These are phyloP conservation scores for Calliopum simillimum DNA, from an alignment of 2,888 invertebrate genomes.

Conservation along the genomic window DNA sequence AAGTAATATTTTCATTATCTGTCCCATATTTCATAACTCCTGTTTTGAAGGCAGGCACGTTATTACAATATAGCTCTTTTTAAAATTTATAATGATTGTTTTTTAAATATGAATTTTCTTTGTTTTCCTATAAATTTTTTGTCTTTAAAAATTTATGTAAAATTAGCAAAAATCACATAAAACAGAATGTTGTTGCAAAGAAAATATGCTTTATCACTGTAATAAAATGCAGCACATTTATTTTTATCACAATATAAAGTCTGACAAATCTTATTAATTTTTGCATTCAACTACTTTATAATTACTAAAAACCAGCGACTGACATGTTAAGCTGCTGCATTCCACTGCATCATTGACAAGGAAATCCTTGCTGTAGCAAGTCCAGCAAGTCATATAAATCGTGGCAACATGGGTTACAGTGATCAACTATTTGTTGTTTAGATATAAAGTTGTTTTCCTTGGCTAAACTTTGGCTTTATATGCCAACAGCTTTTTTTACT, in stretches of 20 bases:
- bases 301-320: background rate
- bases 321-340: background rate
- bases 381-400: background rate
- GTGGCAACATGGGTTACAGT: background rate
- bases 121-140: background rate
- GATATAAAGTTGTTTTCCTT: conserved; percentile 43
- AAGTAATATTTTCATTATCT: too few species aligned
- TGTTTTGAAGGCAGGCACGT: too few species aligned
- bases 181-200: too few species aligned
- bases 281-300: background rate
- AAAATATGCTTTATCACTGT: too few species aligned
- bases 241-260: too few species aligned
- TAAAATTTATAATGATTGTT: too few species aligned
- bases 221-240: too few species aligned
- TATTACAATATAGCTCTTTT: too few species aligned
- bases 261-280: too few species aligned
- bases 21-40: too few species aligned
- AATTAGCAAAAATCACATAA: too few species aligned
- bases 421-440: background rate
- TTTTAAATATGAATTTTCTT: too few species aligned
- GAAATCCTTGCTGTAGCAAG: conserved; percentile 33
- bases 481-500: background rate
- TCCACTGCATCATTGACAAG: conserved; percentile 4
- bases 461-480: conserved; percentile 37
- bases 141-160: background rate